Evolutionary conservation across 2,888 invertebrate species (phyloP), one percentile per base, ranked within the genome.

Genomic region (Netelia fuscicornis): DNA sequence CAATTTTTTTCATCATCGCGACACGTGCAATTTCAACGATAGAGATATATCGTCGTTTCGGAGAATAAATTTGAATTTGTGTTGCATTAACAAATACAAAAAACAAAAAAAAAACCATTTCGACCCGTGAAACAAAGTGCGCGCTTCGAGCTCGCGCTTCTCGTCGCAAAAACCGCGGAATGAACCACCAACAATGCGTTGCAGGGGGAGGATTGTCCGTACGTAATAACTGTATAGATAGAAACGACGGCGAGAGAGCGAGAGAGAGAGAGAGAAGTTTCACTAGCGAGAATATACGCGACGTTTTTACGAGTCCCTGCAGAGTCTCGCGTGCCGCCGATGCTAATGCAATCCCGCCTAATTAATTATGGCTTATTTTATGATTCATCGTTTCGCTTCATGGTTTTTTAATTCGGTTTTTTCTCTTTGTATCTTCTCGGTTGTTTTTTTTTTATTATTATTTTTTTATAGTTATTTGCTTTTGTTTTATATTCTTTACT

Each of bases 331-430:
- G 90, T 90, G 91, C 89, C 89, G 86, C 87, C 88, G 86, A 91
- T 89, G 89, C 89, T 90, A 90, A 90, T 89, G 90, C 89, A 89
- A 91, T 90, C 90, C 90, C 85, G 87, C 84, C 89, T 91, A 91
- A 92, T 91, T 92, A 91, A 91, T 91, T 91, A 91, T 89, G 88
- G 87, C 89, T 90, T 90, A 90, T 90, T 91, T 83, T 90, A 91
- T 90, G 91, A 91, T 91, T 91, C 91, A 91, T 89, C 89, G 90
- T 81, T 83, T 86, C 60, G 68, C 77, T 77, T 64, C 67, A 42
- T 77, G 64, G 37, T 72, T 74, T 54, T 48, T 62, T 62, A 65
- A 72, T 70, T 62, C 84, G 79, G 79, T 80, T 65, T 62, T 65
- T 10, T 68, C 37, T 30, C 62, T 68, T 62, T 37, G 37, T 37